These are phyloP conservation scores for Buphagus erythrorhynchus DNA, from an alignment of 2,797 vertebrate genomes.

Conservation along the genomic window DNA sequence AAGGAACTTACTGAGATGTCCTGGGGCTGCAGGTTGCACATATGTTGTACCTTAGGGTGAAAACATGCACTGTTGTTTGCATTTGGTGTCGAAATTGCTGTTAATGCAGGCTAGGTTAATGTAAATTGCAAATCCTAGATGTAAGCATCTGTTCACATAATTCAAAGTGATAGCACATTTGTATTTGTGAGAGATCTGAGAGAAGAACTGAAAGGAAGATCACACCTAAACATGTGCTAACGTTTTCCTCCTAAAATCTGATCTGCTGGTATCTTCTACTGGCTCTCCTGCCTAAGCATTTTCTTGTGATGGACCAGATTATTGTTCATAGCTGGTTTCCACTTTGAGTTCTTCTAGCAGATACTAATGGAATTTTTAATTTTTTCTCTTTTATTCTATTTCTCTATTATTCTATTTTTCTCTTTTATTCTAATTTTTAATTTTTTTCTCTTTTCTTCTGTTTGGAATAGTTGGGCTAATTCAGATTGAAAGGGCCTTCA, in stretches of 20 bases:
- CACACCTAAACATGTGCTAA: background rate
- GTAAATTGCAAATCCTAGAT: background rate
- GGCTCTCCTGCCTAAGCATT: background rate
- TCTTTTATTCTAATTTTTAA: too few species aligned
- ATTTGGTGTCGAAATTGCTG: accelerated
- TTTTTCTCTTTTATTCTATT: too few species aligned
- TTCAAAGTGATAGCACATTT: background rate
- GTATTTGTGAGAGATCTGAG: background rate
- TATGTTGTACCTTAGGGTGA: background rate
- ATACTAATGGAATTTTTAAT: background rate
- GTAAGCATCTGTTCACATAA: background rate
- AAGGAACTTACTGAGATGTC: background rate
- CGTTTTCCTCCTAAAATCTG: background rate
- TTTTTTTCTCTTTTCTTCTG: background rate
- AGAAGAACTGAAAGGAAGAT: background rate
- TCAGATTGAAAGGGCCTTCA: background rate
- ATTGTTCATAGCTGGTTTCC: background rate
- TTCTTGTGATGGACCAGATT: background rate
- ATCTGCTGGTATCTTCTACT: background rate
- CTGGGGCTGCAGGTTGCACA: background rate
- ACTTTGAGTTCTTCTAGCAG: background rate
- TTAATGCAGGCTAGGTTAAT: background rate
- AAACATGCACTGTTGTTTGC: background rate
- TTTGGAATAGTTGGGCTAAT: background rate
- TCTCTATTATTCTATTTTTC: too few species aligned